A percentile compares a stretch with the other conserved stretches of the same genome.
Evolutionary conservation across 2,113 vertebrate genomes (phyloP).

Genomic region (Colaptes auratus): DNA sequence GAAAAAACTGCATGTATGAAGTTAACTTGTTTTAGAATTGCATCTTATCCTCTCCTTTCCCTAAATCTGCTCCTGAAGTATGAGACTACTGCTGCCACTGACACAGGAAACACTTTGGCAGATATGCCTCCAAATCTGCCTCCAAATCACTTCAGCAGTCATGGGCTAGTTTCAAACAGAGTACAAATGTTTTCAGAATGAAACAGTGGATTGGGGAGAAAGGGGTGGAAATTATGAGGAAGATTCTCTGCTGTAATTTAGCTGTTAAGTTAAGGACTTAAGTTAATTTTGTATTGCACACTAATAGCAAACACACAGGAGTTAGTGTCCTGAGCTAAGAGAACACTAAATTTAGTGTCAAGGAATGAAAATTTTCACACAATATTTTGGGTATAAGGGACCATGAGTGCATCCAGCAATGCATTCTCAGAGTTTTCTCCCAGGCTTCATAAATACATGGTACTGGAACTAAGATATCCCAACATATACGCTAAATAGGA

Average conservation of each 20-base stretch:
- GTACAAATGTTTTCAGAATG: neutral
- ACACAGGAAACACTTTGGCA: neutral
- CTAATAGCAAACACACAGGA: accelerated
- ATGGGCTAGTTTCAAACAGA: neutral
- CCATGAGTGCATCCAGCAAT: neutral
- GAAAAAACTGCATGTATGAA: neutral
- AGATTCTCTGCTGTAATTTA: neutral
- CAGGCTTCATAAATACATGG: neutral
- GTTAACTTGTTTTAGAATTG: neutral
- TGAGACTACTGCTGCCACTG: neutral
- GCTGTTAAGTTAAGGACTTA: neutral
- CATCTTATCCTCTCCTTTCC: neutral
- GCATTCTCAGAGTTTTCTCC: neutral
- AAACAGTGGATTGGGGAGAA: neutral
- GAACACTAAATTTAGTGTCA: neutral
- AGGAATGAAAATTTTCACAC: neutral
- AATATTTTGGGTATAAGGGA: neutral
- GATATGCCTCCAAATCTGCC: neutral
- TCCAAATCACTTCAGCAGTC: neutral
- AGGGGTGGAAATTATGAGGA: neutral
- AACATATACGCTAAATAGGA: neutral
- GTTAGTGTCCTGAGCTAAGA: neutral
- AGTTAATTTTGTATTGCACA: neutral
- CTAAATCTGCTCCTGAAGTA: neutral
- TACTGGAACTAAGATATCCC: neutral